Percentiles rank a stretch among this genome's conserved stretches.
Evolutionary conservation across 1,140 invertebrate species (phyloP).

Genomic region (Coenobita brevimanus): DNA sequence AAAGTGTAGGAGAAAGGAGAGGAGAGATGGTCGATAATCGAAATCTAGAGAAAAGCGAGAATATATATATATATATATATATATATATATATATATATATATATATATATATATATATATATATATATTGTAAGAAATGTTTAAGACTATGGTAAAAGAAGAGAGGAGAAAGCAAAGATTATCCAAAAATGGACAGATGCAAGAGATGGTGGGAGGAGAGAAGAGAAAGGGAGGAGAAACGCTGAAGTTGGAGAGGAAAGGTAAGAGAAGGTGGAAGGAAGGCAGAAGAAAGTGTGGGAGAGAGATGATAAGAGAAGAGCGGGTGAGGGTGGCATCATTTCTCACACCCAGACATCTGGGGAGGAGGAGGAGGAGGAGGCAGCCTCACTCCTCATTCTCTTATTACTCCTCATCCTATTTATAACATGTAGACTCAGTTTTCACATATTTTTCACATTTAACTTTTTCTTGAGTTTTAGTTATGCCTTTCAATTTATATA

Average conservation of each 20-base stretch:
- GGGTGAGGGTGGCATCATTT: too few relatives aligned
- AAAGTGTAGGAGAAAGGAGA: background rate
- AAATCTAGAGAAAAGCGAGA: background rate
- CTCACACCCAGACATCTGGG: too few relatives aligned
- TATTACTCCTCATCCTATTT: background rate
- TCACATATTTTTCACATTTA: too few relatives aligned
- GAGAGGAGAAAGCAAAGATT: background rate
- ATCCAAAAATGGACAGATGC: background rate
- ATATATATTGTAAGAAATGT: background rate
- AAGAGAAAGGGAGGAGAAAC: conserved; percentile 14
- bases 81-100: conserved; percentile 23
- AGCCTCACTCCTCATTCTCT: too few relatives aligned
- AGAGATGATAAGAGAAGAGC: background rate
- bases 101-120: conserved; percentile 17
- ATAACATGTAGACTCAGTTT: too few relatives aligned
- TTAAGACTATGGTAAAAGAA: background rate
- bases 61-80: conserved; percentile 6
- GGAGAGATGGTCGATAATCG: background rate
- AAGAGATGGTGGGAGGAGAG: background rate
- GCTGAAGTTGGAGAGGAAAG: background rate
- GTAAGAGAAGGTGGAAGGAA: background rate
- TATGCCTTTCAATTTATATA: too few relatives aligned
- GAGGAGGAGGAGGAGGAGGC: too few relatives aligned
- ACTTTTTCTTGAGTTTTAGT: too few relatives aligned
- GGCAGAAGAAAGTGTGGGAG: conserved; percentile 6